Conservation (phyloP, 2,113 vertebrate species). For the Odocoileus hemionus region DNA sequence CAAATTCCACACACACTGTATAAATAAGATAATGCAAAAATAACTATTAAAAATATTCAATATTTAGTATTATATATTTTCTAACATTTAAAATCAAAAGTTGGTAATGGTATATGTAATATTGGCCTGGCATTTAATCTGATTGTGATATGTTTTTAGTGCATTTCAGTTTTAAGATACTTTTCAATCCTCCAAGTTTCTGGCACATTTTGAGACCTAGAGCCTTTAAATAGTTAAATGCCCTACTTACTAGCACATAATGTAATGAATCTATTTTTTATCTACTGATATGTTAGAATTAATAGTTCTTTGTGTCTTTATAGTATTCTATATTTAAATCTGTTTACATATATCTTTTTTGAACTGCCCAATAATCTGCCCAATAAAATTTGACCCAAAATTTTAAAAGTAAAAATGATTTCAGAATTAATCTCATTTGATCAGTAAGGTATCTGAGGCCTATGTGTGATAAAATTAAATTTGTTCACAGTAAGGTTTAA, state of each 20-base stretch:
- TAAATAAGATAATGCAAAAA: background rate
- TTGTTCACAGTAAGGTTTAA: background rate
- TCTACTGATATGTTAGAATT: background rate
- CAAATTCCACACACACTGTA: background rate
- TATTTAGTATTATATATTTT: background rate
- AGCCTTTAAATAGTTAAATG: background rate
- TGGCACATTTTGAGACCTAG: background rate
- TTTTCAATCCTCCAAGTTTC: background rate
- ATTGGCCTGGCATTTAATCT: background rate
- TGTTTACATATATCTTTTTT: background rate
- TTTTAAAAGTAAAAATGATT: background rate
- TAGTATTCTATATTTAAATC: background rate
- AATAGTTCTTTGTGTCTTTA: background rate
- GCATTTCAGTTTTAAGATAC: background rate
- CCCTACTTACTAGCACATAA: background rate
- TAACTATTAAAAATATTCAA: background rate
- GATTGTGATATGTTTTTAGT: background rate
- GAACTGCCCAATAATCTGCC: background rate
- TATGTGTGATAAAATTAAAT: background rate
- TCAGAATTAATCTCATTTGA: conserved; percentile 10
- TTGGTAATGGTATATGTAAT: background rate
- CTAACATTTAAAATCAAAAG: background rate
- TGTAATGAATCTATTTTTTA: background rate
- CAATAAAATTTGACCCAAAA: background rate
- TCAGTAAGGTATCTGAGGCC: background rate